phyloP scores from a whole-genome alignment of 2,888 invertebrate genomes.

The Agrochola lota region DNA sequence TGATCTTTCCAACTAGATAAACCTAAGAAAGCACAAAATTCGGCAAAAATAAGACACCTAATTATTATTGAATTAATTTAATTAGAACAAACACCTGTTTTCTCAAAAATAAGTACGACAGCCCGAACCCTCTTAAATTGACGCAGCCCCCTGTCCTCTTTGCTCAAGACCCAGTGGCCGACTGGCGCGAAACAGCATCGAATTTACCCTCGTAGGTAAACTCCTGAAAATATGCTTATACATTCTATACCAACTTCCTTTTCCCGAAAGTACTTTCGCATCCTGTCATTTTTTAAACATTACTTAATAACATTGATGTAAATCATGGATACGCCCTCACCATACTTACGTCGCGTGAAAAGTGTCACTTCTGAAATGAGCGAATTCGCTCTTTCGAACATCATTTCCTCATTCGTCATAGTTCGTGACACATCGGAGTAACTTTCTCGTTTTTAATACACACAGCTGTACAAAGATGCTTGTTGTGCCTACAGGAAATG shows the following conservation, averaged over 20 bases:
- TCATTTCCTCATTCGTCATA: no score
- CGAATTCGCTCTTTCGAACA: no score
- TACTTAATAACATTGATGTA: no score
- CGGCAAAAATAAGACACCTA: no score
- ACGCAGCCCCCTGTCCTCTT: background rate
- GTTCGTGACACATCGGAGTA: no score
- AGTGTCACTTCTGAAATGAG: no score
- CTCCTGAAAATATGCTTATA: background rate
- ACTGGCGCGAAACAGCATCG: background rate
- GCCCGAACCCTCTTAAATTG: background rate
- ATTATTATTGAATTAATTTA: background rate
- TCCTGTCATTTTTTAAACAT: background rate
- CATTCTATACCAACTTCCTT: background rate
- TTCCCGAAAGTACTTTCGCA: background rate
- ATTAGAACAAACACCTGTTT: background rate
- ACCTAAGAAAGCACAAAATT: background rate
- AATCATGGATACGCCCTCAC: no score
- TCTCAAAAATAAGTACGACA: conserved; percentile 11
- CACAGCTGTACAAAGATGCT: no score
- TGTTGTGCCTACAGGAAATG: no score
- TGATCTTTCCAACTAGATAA: background rate
- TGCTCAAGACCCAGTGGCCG: conserved; percentile 7
- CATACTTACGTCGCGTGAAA: no score
- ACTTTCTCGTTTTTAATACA: no score
- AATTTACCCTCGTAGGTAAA: background rate